A percentile compares a stretch with the other conserved stretches of the same genome.
These are phyloP conservation scores for Platyscapa corneri DNA, from an alignment of 1,140 invertebrate species.

Conservation along the genomic window DNA sequence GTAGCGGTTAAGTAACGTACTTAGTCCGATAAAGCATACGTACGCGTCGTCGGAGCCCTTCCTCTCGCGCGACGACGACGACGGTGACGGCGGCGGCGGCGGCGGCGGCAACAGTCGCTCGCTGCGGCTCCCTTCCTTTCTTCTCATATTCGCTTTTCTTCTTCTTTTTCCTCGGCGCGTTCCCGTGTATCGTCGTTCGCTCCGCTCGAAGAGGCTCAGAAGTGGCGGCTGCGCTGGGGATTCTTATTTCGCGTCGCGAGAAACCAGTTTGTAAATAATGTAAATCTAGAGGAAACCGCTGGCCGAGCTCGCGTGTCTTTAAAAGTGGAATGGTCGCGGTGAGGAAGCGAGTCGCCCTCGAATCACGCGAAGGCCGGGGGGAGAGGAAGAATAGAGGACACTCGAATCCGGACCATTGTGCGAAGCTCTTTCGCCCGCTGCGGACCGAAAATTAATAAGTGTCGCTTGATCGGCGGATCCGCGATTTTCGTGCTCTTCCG, in stretches of 20 bases:
- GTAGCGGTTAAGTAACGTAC: conserved; percentile 42
- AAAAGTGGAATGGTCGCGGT: conserved; percentile 57
- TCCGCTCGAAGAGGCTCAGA: background rate
- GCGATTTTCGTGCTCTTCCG: too few species aligned
- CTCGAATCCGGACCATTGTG: background rate
- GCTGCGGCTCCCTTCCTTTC: background rate
- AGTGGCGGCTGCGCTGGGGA: conserved; percentile 45
- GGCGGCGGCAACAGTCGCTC: background rate
- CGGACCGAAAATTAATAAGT: background rate
- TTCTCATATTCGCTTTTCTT: background rate
- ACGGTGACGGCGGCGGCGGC: background rate
- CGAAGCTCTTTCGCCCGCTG: too few species aligned
- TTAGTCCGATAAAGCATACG: conserved; percentile 18
- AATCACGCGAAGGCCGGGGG: background rate
- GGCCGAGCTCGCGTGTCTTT: conserved; percentile 58
- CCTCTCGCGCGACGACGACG: too few species aligned
- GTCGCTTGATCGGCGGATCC: background rate
- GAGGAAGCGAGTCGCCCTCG: background rate
- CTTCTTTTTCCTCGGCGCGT: background rate
- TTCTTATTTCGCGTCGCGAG: conserved; percentile 66
- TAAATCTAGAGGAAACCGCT: conserved; percentile 64
- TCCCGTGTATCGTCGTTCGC: background rate
- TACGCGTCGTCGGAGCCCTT: background rate
- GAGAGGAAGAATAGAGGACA: background rate
- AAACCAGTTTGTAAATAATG: conserved; percentile 70